phyloP scores from a whole-genome alignment of 2,113 vertebrate genomes.

The Oceanodroma tethys region DNA sequence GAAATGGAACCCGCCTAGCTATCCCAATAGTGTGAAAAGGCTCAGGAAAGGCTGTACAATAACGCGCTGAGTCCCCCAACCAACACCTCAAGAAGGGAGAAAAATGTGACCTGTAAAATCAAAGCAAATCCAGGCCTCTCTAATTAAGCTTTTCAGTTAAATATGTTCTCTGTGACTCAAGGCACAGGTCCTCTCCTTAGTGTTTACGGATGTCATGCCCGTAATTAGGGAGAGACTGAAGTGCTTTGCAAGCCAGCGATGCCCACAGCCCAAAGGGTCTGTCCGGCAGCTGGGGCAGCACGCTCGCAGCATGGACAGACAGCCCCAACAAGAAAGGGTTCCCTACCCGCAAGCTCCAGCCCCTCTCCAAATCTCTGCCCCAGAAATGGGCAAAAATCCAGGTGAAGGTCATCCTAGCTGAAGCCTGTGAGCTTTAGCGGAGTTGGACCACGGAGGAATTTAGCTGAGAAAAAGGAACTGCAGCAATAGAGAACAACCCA shows the following conservation, averaged over 20 bases:
- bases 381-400: not conserved
- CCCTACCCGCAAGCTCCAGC: not conserved
- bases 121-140: not conserved
- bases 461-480: not conserved
- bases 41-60: not conserved
- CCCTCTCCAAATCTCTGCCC: not conserved
- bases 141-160: not conserved
- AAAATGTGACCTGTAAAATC: not conserved
- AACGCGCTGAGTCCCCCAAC: rapidly evolving
- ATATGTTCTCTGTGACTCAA: not conserved
- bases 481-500: not conserved
- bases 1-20: rapidly evolving
- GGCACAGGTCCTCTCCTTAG: not conserved
- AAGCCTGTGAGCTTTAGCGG: not conserved
- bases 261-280: not conserved
- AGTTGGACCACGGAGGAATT: not conserved
- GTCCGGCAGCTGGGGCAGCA: not conserved
- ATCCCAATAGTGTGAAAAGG: not conserved
- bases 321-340: not conserved
- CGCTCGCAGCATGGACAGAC: rapidly evolving
- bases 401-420: not conserved
- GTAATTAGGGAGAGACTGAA: not conserved
- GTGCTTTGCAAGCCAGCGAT: rapidly evolving
- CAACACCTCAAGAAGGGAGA: not conserved
- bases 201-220: not conserved